Evolutionary conservation across 2,797 vertebrate species (phyloP).

Genomic region (Sarcoramphus papa): DNA sequence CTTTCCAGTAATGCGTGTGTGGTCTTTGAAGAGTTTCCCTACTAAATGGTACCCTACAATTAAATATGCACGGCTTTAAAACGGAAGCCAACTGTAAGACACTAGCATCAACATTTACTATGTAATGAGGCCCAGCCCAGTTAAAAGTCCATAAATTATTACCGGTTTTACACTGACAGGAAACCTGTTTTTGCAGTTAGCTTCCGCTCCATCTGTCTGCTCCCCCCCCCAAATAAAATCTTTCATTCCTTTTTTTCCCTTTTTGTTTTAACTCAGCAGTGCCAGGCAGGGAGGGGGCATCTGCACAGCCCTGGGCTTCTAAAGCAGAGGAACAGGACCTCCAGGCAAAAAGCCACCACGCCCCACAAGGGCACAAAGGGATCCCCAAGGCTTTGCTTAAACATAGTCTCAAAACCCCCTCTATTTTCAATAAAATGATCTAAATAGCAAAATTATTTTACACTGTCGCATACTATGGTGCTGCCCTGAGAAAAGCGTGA

Average conservation of each 20-base stretch:
- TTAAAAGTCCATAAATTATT: slow-evolving; percentile 38
- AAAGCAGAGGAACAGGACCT: background rate
- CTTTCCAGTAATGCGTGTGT: slow-evolving; percentile 61
- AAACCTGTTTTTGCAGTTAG: background rate
- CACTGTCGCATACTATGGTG: too few species aligned
- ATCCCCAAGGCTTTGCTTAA: background rate
- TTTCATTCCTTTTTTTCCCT: background rate
- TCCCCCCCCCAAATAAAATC: background rate
- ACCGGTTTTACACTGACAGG: background rate
- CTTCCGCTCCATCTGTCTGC: background rate
- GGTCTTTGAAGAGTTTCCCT: slow-evolving; percentile 47
- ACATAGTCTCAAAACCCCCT: rapidly evolving
- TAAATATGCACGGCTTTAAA: slow-evolving; percentile 42
- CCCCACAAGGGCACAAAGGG: background rate
- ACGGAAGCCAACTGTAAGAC: background rate
- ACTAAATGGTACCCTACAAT: slow-evolving; percentile 47
- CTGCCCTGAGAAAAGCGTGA: background rate
- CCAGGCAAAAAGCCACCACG: background rate
- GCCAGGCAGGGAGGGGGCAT: background rate
- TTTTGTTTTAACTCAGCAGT: background rate
- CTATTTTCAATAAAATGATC: background rate
- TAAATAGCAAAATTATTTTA: background rate
- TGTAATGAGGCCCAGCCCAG: slow-evolving; percentile 9
- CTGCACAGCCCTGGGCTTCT: background rate
- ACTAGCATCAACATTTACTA: slow-evolving; percentile 39